Evolutionary conservation across 30 jellyfish, hydroid and myxozoan species (phyloP).

Genomic region (Turritopsis dohrnii): DNA sequence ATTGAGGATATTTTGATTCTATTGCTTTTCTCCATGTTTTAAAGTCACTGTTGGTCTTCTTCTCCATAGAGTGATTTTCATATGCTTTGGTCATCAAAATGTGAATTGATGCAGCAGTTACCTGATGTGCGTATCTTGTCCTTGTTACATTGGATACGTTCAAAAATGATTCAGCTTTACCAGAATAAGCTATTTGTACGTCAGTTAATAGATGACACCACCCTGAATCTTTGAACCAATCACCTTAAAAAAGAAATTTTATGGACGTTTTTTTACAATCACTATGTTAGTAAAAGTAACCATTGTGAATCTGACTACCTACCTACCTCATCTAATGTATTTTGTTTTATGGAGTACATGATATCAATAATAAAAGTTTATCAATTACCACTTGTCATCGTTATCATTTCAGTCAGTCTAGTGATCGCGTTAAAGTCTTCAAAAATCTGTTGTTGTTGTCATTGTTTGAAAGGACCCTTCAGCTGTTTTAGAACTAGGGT

Average conservation of each 20-base stretch:
- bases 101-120: neutral
- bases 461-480: slow-evolving; percentile 43
- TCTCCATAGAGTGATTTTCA: neutral
- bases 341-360: no score
- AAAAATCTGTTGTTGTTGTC: no score
- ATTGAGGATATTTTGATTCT: neutral
- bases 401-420: no score
- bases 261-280: no score
- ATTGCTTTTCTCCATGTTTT: neutral
- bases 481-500: slow-evolving; percentile 44
- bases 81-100: neutral
- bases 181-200: neutral
- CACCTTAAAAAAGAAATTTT: no score
- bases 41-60: neutral
- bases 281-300: no score
- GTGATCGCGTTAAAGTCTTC: no score
- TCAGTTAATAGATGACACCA: neutral
- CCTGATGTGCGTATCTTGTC: neutral
- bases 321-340: no score
- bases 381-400: no score
- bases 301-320: no score
- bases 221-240: no score
- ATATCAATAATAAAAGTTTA: no score
- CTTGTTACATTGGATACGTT: neutral
- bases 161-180: neutral